Base-by-base conservation (phyloP, 2,888 invertebrate genomes). In the Horisme vitalbata region DNA sequence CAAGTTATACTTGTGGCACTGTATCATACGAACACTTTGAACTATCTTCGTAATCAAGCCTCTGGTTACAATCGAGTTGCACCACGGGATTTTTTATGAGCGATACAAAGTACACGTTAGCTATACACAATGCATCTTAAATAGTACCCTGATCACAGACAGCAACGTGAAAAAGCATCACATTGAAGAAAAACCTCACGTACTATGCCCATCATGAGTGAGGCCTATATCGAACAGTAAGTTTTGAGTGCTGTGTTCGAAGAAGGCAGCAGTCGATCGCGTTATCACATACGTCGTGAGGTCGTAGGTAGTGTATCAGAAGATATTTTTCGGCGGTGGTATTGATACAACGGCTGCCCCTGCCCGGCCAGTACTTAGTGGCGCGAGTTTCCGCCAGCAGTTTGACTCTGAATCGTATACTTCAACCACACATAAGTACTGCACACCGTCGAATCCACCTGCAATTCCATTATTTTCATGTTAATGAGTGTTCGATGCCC, bases 391-490 rank as follows among this genome's bases (percentile, higher is more conserved):
- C 14, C 91, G 91, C 96, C 96, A 96, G 73, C 94, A 93, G 80
- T 96, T 94, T 2, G 91, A 90, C 73, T 93, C 94, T 1, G 97
- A 94, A 81, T 97, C 97, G 77, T 97, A 98, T 50, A 95, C 94
- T 73, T 98, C 98, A 1, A 97, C 97, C 49, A 95, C 93, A 67
- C 94, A 94, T 31, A 97, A 90, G 78, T 97, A 97, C 62, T 95
- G 94, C 67, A 94, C 94, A 14, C 98, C 98, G 86, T 98, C 97
- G 78, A 96, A 97, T 0, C 98, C 98, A 12, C 98, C 98, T 90
- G 61, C 1, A 41, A 31, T n/a, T 8, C n/a, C 1, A 33, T 11
- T 12, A 2, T 13, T 15, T 4, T n/a, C n/a, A 23, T 4, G 23
- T 23, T n/a, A n/a, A n/a, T n/a, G n/a, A n/a, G n/a, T n/a, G n/a